phyloP scores from a whole-genome alignment of 2,113 vertebrate species.

The Bufo gargarizans region DNA sequence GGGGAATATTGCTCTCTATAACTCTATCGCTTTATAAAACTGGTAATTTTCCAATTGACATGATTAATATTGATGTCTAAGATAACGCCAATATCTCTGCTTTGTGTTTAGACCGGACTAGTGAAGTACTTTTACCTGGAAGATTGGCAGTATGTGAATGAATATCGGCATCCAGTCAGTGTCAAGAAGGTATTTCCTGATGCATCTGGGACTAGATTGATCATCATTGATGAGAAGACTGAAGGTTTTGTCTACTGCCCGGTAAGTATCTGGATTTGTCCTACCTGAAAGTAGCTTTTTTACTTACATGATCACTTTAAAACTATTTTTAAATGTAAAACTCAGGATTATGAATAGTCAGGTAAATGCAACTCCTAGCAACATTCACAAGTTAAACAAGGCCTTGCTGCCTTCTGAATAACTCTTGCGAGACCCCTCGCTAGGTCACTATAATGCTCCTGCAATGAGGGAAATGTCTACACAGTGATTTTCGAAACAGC shows the following conservation, averaged over 20 bases:
- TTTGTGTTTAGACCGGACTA: slow-evolving; percentile 76
- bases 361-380: too few relatives aligned
- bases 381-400: too few relatives aligned
- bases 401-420: too few relatives aligned
- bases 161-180: slow-evolving; percentile 85
- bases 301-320: not conserved
- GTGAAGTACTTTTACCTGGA: slow-evolving; percentile 90
- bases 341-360: too few relatives aligned
- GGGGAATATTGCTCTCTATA: too few relatives aligned
- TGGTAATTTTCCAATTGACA: too few relatives aligned
- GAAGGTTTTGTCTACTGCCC: slow-evolving; percentile 91
- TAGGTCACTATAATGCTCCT: too few relatives aligned
- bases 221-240: slow-evolving; percentile 94
- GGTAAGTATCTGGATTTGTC: slow-evolving; percentile 70
- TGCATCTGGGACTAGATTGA: slow-evolving; percentile 83
- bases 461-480: too few relatives aligned
- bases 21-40: too few relatives aligned
- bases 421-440: too few relatives aligned
- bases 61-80: too few relatives aligned
- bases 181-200: slow-evolving; percentile 93
- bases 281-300: not conserved
- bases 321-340: not conserved
- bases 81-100: not conserved
- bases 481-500: too few relatives aligned
- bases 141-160: slow-evolving; percentile 90